Evolutionary conservation across 1,140 invertebrate species (phyloP), one percentile per base, ranked within the genome.

Genomic region (Mercenaria mercenaria): DNA sequence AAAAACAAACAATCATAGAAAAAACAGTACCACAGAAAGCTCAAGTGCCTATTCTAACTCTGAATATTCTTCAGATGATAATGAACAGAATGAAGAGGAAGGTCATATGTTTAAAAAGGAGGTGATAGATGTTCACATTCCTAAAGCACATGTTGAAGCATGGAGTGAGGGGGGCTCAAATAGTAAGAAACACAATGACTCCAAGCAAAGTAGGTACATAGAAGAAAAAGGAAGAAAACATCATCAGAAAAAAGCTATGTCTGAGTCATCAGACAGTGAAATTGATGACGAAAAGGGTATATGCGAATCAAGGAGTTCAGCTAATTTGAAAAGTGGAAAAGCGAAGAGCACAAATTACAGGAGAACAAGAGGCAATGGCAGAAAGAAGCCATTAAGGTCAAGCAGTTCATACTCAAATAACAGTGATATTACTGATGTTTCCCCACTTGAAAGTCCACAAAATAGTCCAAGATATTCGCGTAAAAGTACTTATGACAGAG

Each of bases 391-490:
- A 39, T 13, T 32, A 32, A 76, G 82, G 18, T 90, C 90, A 39
- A 92, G 91, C 64, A 89, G 86, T 84, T 93, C 93, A 41, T 93
- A 76, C 43, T 89, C 88, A 59, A 89, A 89, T 74, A 89, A 95
- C 69, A 95, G 94, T 93, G 95, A 95, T 86, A 94, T 95, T 61
- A 96, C 95, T 23, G 95, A 95, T 91, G 95, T 96, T 15, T 96
- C 95, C 32, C 95, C 95, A 13, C 69, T 92, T 94, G 50, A 88
- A 83, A 69, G 95, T 94, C 37, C 69, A 34, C 47, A 89, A 37
- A 32, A 32, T 3, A 89, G 67, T n/a, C 94, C 94, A 29, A 86
- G 92, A 59, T 69, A 90, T 43, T 87, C 83, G 79, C 85, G 84
- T 11, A 89, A 79, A 85, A 34, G 26, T 52, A 26, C 32, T 41